Base-by-base conservation (phyloP, 2,888 invertebrate species). In the Tipula confusa region DNA sequence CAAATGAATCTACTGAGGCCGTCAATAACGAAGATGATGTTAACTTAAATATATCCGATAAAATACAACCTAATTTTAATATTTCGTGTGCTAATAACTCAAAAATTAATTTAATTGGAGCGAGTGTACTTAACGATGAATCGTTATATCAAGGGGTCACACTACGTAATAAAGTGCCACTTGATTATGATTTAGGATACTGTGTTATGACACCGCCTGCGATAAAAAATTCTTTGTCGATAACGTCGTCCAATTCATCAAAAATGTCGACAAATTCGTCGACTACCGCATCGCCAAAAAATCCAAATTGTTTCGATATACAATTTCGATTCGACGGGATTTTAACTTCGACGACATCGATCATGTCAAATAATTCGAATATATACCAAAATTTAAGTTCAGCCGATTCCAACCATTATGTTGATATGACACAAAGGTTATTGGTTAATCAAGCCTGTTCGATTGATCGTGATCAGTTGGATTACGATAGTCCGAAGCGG, bases 1-100 rank as follows among this genome's bases (percentile, higher is more conserved):
- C 4, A 15, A 85, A 13, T 29, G 81, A 11, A 28, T 48, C 43
- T 28, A 82, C 6, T 28, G 83, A 0, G 82, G 13, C 79, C n/a
- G 1, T 5, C 29, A 29, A 5, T 86, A 4, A 84, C 84, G 6
- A 85, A 85, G 84, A 24, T 86, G 85, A 86, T 15, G 6, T 7
- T 15, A 87, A 87, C 83, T 84, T 89, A 1, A 89, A 89, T 85
- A 86, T 89, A 28, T 89, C 90, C 0, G 86, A 87, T 83, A 87
- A 88, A 81, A 86, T 89, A 80, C 87, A 88, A 13, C 86, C 87
- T 33, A 89, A 89, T 85, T 89, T 89, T 79, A 89, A 90, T 85
- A 88, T 89, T 83, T 89, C 90, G 0, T 28, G 13, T 31, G 88
- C 87, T 80, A 89, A 90, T 84, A 86, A 87, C 11, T 89, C 89